phyloP scores from a whole-genome alignment of 2,888 invertebrate genomes.

The Rhorus exstirpatorius region DNA sequence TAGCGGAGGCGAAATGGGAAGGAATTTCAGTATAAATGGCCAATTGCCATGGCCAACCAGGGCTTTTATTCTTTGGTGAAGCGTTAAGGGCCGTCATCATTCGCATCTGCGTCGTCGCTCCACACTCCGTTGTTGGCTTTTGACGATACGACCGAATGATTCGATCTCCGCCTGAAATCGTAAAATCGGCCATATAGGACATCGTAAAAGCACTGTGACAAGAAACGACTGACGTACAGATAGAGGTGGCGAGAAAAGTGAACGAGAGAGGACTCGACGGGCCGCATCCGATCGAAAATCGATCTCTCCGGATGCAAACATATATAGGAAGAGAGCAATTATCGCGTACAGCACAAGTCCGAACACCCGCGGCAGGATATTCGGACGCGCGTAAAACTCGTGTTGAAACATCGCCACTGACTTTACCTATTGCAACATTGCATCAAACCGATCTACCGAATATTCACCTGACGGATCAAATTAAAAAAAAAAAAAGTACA shows the following conservation, averaged over 20 bases:
- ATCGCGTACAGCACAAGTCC: constrained; percentile 66
- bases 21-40: constrained; percentile 43
- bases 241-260: constrained; percentile 15
- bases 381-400: constrained; percentile 47
- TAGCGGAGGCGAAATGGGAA: constrained; percentile 37
- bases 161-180: constrained; percentile 70
- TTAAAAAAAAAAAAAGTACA: not conserved
- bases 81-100: constrained; percentile 57
- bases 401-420: constrained; percentile 44
- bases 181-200: constrained; percentile 76
- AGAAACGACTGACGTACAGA: constrained; percentile 37
- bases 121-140: constrained; percentile 62
- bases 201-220: constrained; percentile 74
- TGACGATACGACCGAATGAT: constrained; percentile 77
- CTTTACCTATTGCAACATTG: constrained; percentile 34
- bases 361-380: constrained; percentile 38
- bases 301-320: constrained; percentile 61
- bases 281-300: constrained; percentile 67
- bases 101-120: constrained; percentile 50
- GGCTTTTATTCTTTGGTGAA: constrained; percentile 47
- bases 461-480: constrained; percentile 39
- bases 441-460: constrained; percentile 47
- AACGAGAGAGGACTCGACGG: constrained; percentile 38
- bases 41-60: constrained; percentile 20
- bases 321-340: constrained; percentile 75